These are phyloP conservation scores for Gallinago paraguaiae DNA, from an alignment of 2,113 vertebrate species.

Conservation along the genomic window DNA sequence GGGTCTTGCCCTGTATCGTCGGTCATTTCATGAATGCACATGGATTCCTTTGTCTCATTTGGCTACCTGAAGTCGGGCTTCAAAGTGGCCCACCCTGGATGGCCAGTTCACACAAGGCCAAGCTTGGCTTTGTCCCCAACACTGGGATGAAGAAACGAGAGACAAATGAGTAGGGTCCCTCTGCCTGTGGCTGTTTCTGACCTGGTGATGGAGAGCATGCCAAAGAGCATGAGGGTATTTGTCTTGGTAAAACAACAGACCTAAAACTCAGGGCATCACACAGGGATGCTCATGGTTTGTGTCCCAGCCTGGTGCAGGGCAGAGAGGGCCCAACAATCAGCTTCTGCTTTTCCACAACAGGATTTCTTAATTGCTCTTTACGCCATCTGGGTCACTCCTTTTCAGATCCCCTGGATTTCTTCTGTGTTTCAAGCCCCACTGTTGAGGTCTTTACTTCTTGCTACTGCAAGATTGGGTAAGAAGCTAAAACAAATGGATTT, in stretches of 20 bases:
- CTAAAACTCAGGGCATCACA: not conserved
- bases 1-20: not conserved
- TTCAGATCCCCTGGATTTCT: not conserved
- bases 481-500: not conserved
- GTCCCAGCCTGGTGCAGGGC: not conserved
- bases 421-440: not conserved
- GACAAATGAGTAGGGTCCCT: not conserved
- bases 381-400: not conserved
- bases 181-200: not conserved
- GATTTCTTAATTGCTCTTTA: not conserved
- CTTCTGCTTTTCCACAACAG: not conserved
- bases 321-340: not conserved
- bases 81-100: not conserved
- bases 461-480: not conserved
- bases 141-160: not conserved
- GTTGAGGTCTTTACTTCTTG: not conserved
- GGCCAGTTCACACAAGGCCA: not conserved
- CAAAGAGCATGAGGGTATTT: not conserved
- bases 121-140: not conserved
- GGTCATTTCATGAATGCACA: not conserved
- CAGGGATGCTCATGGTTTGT: not conserved
- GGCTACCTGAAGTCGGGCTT: not conserved
- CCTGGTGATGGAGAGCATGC: accelerated
- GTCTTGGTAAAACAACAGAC: not conserved
- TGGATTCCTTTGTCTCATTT: not conserved